These are phyloP conservation scores for Palythoa grandis DNA, from an alignment of 92 coral and sea anemone species.

Conservation along the genomic window DNA sequence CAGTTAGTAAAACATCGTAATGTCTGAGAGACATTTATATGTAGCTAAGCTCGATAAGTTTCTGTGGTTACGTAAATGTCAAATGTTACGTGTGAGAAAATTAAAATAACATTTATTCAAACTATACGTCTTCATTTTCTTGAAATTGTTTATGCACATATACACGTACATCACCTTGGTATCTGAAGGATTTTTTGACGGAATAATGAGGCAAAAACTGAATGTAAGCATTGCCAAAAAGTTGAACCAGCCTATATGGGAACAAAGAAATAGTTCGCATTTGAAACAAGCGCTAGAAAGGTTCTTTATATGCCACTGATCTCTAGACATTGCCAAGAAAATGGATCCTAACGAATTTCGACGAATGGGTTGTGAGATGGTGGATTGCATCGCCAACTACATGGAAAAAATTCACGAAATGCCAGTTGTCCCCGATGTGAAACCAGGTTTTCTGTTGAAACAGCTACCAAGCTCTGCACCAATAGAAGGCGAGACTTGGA, in stretches of 20 bases:
- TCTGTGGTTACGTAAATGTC: too few species aligned
- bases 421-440: conserved; percentile 61
- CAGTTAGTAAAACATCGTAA: too few species aligned
- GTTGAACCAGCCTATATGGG: background rate
- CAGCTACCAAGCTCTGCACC: conserved; percentile 54
- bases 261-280: background rate
- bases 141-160: too few species aligned
- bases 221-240: background rate
- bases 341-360: conserved; percentile 56
- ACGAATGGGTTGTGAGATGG: conserved; percentile 48
- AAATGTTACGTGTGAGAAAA: too few species aligned
- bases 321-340: background rate
- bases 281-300: background rate
- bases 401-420: conserved; percentile 43
- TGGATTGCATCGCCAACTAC: conserved; percentile 61
- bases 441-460: conserved; percentile 60
- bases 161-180: too few species aligned
- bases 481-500: conserved; percentile 48
- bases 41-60: too few species aligned
- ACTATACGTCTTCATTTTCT: too few species aligned
- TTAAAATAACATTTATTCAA: too few species aligned
- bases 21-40: too few species aligned
- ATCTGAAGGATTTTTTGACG: too few species aligned
- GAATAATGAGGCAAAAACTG: too few species aligned
- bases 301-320: background rate